phyloP scores from a whole-genome alignment of 1,140 invertebrate species.

The Ooceraea biroi region DNA sequence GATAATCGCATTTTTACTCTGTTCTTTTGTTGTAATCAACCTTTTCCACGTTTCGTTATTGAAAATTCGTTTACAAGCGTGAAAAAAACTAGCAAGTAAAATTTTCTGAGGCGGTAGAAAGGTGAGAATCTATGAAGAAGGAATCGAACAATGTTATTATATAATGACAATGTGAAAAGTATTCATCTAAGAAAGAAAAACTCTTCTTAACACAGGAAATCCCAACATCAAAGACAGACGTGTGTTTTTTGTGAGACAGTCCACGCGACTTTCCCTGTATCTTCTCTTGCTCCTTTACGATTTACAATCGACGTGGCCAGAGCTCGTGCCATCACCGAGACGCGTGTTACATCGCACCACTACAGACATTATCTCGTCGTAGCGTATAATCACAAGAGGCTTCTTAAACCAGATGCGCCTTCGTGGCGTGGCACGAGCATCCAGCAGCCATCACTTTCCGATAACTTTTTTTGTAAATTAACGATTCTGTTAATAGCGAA shows the following conservation, averaged over 20 bases:
- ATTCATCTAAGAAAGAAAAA: too few species aligned
- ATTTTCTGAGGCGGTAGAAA: too few species aligned
- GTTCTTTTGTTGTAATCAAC: too few species aligned
- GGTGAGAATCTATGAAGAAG: too few species aligned
- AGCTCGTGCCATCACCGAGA: conserved; percentile 53
- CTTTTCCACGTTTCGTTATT: too few species aligned
- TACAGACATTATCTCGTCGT: conserved; percentile 56
- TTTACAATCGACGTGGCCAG: conserved; percentile 35
- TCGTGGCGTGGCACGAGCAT: conserved; percentile 60
- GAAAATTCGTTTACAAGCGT: too few species aligned
- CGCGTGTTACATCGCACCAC: conserved; percentile 54
- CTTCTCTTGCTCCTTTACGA: not conserved
- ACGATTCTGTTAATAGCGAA: too few species aligned
- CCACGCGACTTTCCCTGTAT: not conserved
- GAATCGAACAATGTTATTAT: too few species aligned
- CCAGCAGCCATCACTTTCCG: conserved; percentile 42
- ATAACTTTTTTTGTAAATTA: not conserved
- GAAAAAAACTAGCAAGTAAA: too few species aligned
- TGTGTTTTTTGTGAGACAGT: not conserved
- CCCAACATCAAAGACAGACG: not conserved
- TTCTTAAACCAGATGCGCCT: conserved; percentile 67
- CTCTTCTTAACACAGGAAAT: too few species aligned
- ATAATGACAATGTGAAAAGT: too few species aligned
- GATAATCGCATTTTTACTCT: too few species aligned
- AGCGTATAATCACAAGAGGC: conserved; percentile 62